phyloP scores from a whole-genome alignment of 2,113 vertebrate genomes.

The Bucco capensis region DNA sequence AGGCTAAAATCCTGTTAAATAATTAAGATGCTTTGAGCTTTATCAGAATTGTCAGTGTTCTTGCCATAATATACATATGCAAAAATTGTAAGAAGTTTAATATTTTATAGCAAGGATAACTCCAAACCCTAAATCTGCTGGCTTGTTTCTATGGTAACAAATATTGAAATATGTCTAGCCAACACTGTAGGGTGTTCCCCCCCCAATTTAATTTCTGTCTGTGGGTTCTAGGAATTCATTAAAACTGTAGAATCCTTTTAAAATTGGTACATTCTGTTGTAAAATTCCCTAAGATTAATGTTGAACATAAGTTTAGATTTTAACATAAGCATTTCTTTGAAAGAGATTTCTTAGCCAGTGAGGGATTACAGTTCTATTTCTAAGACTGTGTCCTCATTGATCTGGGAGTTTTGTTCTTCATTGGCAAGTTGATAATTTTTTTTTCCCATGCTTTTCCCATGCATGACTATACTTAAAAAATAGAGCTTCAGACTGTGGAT shows the following conservation, averaged over 20 bases:
- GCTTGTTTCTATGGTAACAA: slow-evolving; percentile 78
- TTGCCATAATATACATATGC: slow-evolving; percentile 58
- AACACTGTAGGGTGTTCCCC: slow-evolving; percentile 49
- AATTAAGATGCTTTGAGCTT: slow-evolving; percentile 58
- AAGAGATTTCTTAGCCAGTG: slow-evolving; percentile 26
- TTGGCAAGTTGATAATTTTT: neutral
- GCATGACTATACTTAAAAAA: neutral
- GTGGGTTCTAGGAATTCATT: slow-evolving; percentile 66
- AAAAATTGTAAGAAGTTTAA: slow-evolving; percentile 73
- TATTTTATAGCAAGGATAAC: slow-evolving; percentile 76
- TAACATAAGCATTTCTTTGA: slow-evolving; percentile 57
- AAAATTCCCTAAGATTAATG: slow-evolving; percentile 56
- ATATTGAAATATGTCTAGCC: slow-evolving; percentile 72
- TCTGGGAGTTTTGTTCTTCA: slow-evolving; percentile 20
- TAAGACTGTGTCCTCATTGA: neutral
- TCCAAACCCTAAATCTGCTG: slow-evolving; percentile 70
- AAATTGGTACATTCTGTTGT: slow-evolving; percentile 19
- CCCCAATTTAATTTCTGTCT: slow-evolving; percentile 65
- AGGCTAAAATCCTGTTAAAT: slow-evolving; percentile 46
- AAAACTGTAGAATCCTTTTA: slow-evolving; percentile 54
- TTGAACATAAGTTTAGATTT: slow-evolving; percentile 56
- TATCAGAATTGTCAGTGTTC: slow-evolving; percentile 53
- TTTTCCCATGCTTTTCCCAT: neutral
- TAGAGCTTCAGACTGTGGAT: neutral
- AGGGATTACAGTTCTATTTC: slow-evolving; percentile 15